Percentiles rank a stretch among this genome's conserved stretches.
Conservation (phyloP, 2,888 invertebrate genomes). For the Meteorus colon region DNA sequence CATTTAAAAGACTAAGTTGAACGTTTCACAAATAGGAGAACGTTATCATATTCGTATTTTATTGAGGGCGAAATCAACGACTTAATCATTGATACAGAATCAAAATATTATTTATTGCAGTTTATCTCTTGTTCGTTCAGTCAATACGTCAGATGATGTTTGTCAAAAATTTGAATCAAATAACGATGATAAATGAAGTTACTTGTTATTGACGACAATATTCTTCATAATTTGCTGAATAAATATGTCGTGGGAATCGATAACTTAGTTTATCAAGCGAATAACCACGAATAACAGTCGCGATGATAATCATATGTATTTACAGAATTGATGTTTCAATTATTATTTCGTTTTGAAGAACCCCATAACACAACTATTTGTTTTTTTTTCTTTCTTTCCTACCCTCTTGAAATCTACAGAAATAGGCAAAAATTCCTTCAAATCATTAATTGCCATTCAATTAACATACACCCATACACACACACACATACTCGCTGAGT, state of each 20-base stretch:
- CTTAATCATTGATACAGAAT: not conserved
- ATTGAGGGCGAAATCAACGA: not conserved
- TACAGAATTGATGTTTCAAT: slow-evolving; percentile 5
- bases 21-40: not conserved
- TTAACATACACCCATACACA: not conserved
- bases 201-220: not conserved
- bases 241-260: not conserved
- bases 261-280: slow-evolving; percentile 4
- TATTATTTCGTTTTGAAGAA: slow-evolving; percentile 3
- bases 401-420: not conserved
- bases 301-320: not conserved
- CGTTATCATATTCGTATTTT: not conserved
- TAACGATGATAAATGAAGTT: not conserved
- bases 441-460: slow-evolving; percentile 12
- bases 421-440: slow-evolving; percentile 6
- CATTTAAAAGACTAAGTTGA: not conserved
- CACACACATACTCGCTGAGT: not conserved
- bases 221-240: not conserved
- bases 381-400: not conserved
- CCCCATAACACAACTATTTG: slow-evolving; percentile 8
- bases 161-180: not conserved
- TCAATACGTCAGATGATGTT: no score
- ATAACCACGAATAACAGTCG: slow-evolving; percentile 7
- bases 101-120: not conserved
- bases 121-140: not conserved